Base-by-base conservation (phyloP, 2,113 vertebrate genomes). In the Aegypius monachus region DNA sequence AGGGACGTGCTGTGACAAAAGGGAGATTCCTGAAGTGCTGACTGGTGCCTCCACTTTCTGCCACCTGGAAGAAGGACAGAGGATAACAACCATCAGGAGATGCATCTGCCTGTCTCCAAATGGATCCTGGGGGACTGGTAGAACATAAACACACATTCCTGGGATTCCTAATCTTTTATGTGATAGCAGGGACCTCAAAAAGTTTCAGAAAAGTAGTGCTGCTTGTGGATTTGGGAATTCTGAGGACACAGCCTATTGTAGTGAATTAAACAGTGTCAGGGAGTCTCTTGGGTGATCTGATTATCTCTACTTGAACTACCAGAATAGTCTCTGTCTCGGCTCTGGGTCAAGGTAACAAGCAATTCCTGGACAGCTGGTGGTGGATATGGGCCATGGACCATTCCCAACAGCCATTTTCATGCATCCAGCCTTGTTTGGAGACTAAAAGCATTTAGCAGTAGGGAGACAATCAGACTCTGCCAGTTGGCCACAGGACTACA, bases 301-400 rank as follows among this genome's bases (percentile, higher is more conserved):
- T 43, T 45, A n/a, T 53, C 45, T 32, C 11, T 58, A 66, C 3
- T 36, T 63, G 40, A 58, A 50, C 32, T 53, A 80, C 7, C 10
- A 89, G 23, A n/a, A 27, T 7, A 85, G 22, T n/a, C 8, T 81
- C 3, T 66, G 17, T 38, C 18, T 74, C 0, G 0, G 22, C 22
- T 58, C 16, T 68, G 25, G 29, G 36, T 58, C 53, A 40, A 11
- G 0, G 8, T 47, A 70, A 90, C 36, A 82, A 34, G 36, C 0
- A 4, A 79, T 61, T 75, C 23, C 36, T 18, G 72, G 34, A 40
- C 19, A 90, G 3, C 18, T 52, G 29, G 1, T 40, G 38, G 29
- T 72, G 9, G 9, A 21, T 80, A 45, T 10, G 3, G 6, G 6
- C 34, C 42, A 21, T 25, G 36, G 42, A 65, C 9, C 16, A 27